Percentiles rank a stretch among this genome's conserved stretches.
phyloP scores from a whole-genome alignment of 2,797 vertebrate species.

The Knipowitschia caucasica region DNA sequence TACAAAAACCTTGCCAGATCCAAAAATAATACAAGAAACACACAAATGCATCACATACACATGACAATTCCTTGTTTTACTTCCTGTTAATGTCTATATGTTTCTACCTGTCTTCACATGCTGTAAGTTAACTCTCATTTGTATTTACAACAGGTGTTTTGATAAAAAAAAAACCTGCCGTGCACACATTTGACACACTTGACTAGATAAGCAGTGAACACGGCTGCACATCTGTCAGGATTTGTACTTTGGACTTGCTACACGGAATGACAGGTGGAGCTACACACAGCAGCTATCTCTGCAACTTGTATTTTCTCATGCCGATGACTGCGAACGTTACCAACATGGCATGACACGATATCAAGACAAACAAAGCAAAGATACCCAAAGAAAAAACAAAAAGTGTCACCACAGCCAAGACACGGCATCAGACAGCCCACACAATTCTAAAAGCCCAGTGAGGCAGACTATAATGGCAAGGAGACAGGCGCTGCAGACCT shows the following conservation, averaged over 20 bases:
- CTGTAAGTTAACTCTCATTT: too few relatives aligned
- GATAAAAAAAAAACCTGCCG: too few relatives aligned
- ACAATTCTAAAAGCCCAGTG: slow-evolving; percentile 9
- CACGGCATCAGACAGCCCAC: slow-evolving; percentile 12
- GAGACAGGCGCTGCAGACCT: slow-evolving; percentile 35
- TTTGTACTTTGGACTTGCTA: background rate
- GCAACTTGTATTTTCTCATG: slow-evolving; percentile 7
- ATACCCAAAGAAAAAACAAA: slow-evolving; percentile 8
- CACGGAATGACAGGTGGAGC: background rate
- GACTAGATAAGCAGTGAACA: background rate
- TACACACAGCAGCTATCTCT: slow-evolving; percentile 4
- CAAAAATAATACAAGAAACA: too few relatives aligned
- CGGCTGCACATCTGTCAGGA: background rate
- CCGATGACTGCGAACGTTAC: slow-evolving; percentile 15
- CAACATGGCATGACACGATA: slow-evolving; percentile 18
- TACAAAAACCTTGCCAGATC: too few relatives aligned
- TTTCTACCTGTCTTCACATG: too few relatives aligned
- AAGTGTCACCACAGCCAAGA: slow-evolving; percentile 5
- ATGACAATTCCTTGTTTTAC: too few relatives aligned
- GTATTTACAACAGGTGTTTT: too few relatives aligned
- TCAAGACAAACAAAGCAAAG: slow-evolving; percentile 23
- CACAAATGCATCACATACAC: too few relatives aligned
- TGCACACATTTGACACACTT: too few relatives aligned
- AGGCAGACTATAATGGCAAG: slow-evolving; percentile 26
- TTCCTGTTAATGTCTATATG: too few relatives aligned